phyloP scores from a whole-genome alignment of 2,888 invertebrate species.

The Sinohyriopsis cumingii region DNA sequence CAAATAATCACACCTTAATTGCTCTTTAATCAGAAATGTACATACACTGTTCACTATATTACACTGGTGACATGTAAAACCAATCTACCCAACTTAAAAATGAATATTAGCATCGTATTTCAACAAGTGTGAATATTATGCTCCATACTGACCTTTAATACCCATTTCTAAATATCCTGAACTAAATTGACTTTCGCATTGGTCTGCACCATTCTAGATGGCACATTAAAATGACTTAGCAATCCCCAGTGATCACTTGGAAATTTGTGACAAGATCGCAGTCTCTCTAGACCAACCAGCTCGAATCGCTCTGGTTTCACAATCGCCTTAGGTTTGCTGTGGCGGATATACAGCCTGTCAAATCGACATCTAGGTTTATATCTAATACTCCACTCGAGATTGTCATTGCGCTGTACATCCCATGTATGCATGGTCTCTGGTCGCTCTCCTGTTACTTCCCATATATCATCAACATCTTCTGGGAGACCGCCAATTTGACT shows the following conservation, averaged over 20 bases:
- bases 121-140: too few species aligned
- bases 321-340: constrained; percentile 43
- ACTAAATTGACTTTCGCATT: too few species aligned
- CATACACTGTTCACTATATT: too few species aligned
- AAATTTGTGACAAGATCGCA: constrained; percentile 73
- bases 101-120: too few species aligned
- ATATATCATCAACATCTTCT: constrained; percentile 73
- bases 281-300: constrained; percentile 74
- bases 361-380: constrained; percentile 74
- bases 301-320: constrained; percentile 74
- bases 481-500: constrained; percentile 71
- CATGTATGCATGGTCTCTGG: constrained; percentile 76
- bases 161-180: too few species aligned
- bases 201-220: constrained; percentile 27
- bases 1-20: too few species aligned
- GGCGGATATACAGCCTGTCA: constrained; percentile 75
- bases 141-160: too few species aligned
- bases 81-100: too few species aligned
- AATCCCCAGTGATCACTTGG: constrained; percentile 78
- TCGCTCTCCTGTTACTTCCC: constrained; percentile 76
- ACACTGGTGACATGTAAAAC: too few species aligned
- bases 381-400: constrained; percentile 68
- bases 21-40: too few species aligned
- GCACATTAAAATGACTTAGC: constrained; percentile 62
- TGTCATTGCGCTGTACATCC: constrained; percentile 77